Conservation (phyloP, 1,140 invertebrate genomes). For the Drosophila subpulchrella region DNA sequence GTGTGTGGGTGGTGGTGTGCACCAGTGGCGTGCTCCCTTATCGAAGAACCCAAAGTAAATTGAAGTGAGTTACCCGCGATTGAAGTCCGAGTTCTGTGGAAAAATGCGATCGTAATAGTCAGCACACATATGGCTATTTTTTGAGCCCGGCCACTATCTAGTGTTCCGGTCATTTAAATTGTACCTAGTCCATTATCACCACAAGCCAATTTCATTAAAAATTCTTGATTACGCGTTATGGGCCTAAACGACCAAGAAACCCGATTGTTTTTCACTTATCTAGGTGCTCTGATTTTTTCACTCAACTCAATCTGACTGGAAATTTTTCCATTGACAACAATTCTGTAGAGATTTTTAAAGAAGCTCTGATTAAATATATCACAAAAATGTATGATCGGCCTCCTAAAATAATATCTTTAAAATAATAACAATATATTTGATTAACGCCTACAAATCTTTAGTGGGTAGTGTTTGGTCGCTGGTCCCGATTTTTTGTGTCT, state of each 20-base stretch:
- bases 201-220: conserved; percentile 21
- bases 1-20: not conserved
- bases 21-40: conserved; percentile 2
- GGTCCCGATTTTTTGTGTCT: no score
- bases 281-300: not conserved
- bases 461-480: no score
- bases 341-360: not conserved
- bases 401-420: no score
- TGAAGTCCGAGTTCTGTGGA: not conserved
- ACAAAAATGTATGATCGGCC: no score
- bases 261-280: conserved; percentile 14
- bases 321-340: conserved; percentile 5
- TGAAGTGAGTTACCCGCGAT: not conserved
- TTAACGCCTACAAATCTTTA: no score
- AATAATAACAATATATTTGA: no score
- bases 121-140: not conserved
- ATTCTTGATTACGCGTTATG: conserved; percentile 18
- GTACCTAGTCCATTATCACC: conserved; percentile 17
- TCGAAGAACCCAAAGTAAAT: not conserved
- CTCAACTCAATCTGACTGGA: conserved; percentile 9
- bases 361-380: not conserved
- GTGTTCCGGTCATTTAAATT: conserved; percentile 7
- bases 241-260: not conserved
- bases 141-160: conserved; percentile 8
- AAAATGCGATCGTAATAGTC: not conserved